These are phyloP conservation scores for Loxodonta africana DNA, from an alignment of 2,113 vertebrate genomes.

Conservation along the genomic window DNA sequence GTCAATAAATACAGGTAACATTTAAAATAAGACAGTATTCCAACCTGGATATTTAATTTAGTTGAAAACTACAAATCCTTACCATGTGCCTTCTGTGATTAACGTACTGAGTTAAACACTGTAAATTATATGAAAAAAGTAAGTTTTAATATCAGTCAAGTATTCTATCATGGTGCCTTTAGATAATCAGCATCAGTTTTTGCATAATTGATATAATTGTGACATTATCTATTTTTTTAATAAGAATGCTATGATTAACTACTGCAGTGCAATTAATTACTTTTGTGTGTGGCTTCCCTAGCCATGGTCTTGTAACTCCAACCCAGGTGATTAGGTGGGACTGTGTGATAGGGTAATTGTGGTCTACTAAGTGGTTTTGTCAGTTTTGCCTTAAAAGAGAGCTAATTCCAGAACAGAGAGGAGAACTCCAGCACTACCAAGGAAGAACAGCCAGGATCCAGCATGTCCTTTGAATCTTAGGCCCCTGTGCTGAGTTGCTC, in stretches of 20 bases:
- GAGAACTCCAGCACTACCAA: too few relatives aligned
- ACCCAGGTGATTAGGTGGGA: too few relatives aligned
- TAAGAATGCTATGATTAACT: constrained; percentile 28
- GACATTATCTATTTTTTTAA: background rate
- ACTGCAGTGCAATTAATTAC: too few relatives aligned
- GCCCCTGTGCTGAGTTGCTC: too few relatives aligned
- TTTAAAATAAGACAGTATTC: background rate
- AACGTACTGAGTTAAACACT: background rate
- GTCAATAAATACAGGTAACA: background rate
- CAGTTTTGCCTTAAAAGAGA: too few relatives aligned
- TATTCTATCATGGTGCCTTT: background rate
- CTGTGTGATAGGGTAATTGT: too few relatives aligned
- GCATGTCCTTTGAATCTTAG: too few relatives aligned
- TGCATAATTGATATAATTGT: constrained; percentile 55
- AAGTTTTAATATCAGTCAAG: constrained; percentile 1
- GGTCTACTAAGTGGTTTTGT: too few relatives aligned
- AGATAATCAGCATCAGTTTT: constrained; percentile 19
- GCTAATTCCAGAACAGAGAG: too few relatives aligned
- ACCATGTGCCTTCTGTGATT: background rate
- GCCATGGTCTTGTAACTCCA: too few relatives aligned
- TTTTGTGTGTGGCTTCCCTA: too few relatives aligned
- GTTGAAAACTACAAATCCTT: background rate
- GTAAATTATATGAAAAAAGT: background rate
- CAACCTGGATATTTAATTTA: background rate
- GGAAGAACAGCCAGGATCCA: too few relatives aligned